Conservation (phyloP, 2,888 invertebrate genomes). For the Torymus tubicola region DNA sequence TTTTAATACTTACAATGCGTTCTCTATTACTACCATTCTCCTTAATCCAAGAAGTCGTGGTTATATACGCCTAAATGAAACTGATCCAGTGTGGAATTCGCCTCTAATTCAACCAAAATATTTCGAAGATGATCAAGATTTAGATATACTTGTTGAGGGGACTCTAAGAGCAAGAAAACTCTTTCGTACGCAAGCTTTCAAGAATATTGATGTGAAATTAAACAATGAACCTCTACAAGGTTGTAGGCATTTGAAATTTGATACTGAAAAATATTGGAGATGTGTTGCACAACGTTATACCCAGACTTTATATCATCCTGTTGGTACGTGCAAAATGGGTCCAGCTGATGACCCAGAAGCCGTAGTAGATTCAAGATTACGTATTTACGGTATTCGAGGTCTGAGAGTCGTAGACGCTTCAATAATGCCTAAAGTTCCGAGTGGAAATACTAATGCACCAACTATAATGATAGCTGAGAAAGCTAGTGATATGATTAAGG, state of each 20-base stretch:
- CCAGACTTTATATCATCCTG: no score
- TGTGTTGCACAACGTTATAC: slow-evolving; percentile 55
- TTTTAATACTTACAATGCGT: background rate
- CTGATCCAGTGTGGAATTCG: no score
- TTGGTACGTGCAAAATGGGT: slow-evolving; percentile 76
- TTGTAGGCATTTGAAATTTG: background rate
- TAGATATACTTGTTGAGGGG: background rate
- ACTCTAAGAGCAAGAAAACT: background rate
- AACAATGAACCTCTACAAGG: background rate
- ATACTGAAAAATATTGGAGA: background rate
- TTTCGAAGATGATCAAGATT: no score
- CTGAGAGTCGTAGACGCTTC: slow-evolving; percentile 78
- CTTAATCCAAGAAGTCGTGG: no score
- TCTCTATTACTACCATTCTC: background rate
- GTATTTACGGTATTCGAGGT: slow-evolving; percentile 72
- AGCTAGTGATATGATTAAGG: no score
- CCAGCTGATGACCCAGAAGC: slow-evolving; percentile 69
- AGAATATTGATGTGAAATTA: background rate
- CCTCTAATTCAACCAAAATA: no score
- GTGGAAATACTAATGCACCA: slow-evolving; percentile 78
- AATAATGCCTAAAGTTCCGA: slow-evolving; percentile 77
- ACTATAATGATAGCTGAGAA: slow-evolving; percentile 63
- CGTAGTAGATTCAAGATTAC: slow-evolving; percentile 69
- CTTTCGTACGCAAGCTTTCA: background rate
- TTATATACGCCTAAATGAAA: no score